A percentile compares a stretch with the other conserved stretches of the same genome.
These are phyloP conservation scores for Epistrophe eligans DNA, from an alignment of 2,888 invertebrate species.

Conservation along the genomic window DNA sequence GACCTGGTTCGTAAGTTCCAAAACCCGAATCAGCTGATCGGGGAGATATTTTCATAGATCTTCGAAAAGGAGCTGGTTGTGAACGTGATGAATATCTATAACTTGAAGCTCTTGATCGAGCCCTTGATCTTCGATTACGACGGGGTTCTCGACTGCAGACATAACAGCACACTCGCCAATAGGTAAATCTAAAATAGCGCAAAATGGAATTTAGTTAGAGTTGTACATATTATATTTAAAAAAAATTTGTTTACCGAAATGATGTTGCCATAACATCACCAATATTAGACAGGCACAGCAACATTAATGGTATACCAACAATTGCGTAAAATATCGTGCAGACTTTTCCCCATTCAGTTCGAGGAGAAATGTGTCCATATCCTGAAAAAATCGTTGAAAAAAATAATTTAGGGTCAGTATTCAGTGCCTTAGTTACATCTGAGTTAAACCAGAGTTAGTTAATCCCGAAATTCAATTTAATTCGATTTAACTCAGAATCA, in stretches of 20 bases:
- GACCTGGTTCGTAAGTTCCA: slow-evolving; percentile 85
- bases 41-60: slow-evolving; percentile 86
- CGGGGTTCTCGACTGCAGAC: slow-evolving; percentile 92
- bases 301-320: slow-evolving; percentile 96
- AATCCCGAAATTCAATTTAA: too few species aligned
- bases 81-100: slow-evolving; percentile 82
- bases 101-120: slow-evolving; percentile 77
- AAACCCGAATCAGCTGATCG: slow-evolving; percentile 87
- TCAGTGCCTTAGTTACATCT: too few species aligned
- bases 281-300: slow-evolving; percentile 96
- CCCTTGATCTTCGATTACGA: slow-evolving; percentile 81
- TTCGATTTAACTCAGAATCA: too few species aligned
- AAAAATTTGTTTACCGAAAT: too few species aligned
- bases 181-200: slow-evolving; percentile 91
- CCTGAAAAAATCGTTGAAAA: too few species aligned
- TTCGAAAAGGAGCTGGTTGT: slow-evolving; percentile 84
- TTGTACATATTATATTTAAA: too few species aligned
- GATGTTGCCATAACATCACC: slow-evolving; percentile 97
- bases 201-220: too few species aligned
- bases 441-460: too few species aligned
- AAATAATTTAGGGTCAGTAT: too few species aligned
- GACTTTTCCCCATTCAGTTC: slow-evolving; percentile 96
- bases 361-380: slow-evolving; percentile 97
- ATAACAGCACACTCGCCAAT: slow-evolving; percentile 96
- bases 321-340: slow-evolving; percentile 98